A percentile compares a stretch with the other conserved stretches of the same genome.
These are phyloP conservation scores for Seira ritae DNA, from an alignment of 2,888 invertebrate species.

Conservation along the genomic window DNA sequence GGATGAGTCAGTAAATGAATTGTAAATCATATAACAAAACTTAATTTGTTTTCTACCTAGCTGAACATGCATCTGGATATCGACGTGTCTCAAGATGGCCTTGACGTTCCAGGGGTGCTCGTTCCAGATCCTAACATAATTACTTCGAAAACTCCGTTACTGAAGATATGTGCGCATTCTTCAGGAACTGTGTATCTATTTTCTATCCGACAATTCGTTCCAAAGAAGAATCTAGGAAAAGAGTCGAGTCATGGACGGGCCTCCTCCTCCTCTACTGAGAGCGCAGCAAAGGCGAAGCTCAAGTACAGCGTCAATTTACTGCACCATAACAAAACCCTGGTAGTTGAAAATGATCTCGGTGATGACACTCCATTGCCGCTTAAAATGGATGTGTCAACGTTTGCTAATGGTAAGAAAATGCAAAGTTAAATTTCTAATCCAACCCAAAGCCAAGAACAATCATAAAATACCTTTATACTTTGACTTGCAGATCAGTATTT, in stretches of 20 bases:
- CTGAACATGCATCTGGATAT: slow-evolving; percentile 85
- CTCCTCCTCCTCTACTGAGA: no score
- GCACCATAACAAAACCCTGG: slow-evolving; percentile 69
- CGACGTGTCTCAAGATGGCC: not conserved
- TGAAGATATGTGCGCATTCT: slow-evolving; percentile 67
- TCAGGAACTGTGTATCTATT: slow-evolving; percentile 68
- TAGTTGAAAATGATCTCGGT: slow-evolving; percentile 44
- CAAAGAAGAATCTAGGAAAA: no score
- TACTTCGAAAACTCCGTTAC: slow-evolving; percentile 34
- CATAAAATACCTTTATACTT: no score
- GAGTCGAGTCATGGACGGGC: no score
- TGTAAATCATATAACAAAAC: slow-evolving; percentile 16
- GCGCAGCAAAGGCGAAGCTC: not conserved
- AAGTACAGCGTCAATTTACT: slow-evolving; percentile 67
- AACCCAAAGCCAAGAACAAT: no score
- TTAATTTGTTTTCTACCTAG: slow-evolving; percentile 77
- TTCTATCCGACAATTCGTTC: slow-evolving; percentile 26
- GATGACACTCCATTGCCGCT: slow-evolving; percentile 34
- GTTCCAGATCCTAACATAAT: slow-evolving; percentile 54
- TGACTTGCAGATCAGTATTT: slow-evolving; percentile 86
- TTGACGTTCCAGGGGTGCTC: not conserved
- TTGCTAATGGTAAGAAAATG: slow-evolving; percentile 63
- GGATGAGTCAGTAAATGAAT: no score
- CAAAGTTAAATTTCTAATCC: no score
- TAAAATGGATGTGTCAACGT: slow-evolving; percentile 64